Percentiles rank a stretch among this genome's conserved stretches.
Conservation (phyloP, 2,113 vertebrate species). For the Hymenochirus boettgeri region DNA sequence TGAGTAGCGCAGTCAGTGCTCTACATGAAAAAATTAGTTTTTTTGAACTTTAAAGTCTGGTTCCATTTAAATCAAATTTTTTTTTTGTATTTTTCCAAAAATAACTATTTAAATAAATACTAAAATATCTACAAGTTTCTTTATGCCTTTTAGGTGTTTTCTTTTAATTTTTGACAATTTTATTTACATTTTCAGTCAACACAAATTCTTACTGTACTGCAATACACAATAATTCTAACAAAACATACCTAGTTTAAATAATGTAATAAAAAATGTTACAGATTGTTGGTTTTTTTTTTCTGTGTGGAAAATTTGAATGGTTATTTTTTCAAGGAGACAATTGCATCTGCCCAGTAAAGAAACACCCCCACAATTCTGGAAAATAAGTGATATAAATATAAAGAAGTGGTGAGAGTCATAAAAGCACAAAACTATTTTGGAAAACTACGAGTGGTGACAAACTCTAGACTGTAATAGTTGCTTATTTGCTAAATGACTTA, state of each 20-base stretch:
- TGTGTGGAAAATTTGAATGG: too few relatives aligned
- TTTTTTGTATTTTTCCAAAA: conserved; percentile 68
- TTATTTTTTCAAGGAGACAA: too few relatives aligned
- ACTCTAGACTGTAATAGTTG: too few relatives aligned
- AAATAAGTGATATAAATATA: too few relatives aligned
- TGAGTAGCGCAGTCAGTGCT: conserved; percentile 83
- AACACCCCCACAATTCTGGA: too few relatives aligned
- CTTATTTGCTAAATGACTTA: too few relatives aligned
- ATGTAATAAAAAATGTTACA: too few relatives aligned
- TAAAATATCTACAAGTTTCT: conserved; percentile 85
- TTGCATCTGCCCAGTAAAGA: too few relatives aligned
- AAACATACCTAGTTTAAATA: conserved; percentile 68
- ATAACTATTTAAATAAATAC: conserved; percentile 87
- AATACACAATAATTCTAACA: conserved; percentile 73
- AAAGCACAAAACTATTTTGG: too few relatives aligned
- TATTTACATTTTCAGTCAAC: conserved; percentile 72
- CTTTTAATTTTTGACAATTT: conserved; percentile 51
- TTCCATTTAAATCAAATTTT: conserved; percentile 67
- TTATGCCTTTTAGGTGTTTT: conserved; percentile 58
- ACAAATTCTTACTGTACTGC: conserved; percentile 76
- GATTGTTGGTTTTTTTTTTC: too few relatives aligned
- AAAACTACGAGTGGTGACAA: too few relatives aligned
- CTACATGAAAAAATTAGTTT: conserved; percentile 77
- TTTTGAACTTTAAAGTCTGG: conserved; percentile 59
- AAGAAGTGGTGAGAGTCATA: too few relatives aligned